Evolutionary conservation across 2,797 vertebrate genomes (phyloP).

Genomic region (Ficedula albicollis): DNA sequence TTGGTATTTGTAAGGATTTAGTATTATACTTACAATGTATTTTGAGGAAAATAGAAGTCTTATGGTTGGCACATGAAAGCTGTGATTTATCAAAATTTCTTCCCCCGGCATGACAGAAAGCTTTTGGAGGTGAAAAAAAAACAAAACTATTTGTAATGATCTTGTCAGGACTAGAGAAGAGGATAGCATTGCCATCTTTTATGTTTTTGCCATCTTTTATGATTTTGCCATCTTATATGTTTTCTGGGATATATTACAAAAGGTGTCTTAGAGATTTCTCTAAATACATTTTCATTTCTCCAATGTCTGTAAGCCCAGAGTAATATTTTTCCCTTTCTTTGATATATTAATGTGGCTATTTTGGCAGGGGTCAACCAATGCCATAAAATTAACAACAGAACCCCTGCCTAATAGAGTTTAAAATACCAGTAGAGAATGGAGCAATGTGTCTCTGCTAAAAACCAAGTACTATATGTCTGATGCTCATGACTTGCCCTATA

Average conservation of each 20-base stretch:
- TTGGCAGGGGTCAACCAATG: neutral
- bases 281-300: neutral
- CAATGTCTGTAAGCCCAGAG: neutral
- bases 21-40: slow-evolving; percentile 4
- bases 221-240: neutral
- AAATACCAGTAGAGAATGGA: neutral
- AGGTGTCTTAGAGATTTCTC: neutral
- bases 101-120: neutral
- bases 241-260: neutral
- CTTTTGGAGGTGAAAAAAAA: neutral
- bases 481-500: neutral
- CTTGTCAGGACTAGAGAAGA: neutral
- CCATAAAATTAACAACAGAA: neutral
- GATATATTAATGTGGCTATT: neutral
- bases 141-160: neutral
- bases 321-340: neutral
- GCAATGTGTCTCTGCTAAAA: neutral
- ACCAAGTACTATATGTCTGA: neutral
- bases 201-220: neutral
- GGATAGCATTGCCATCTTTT: neutral
- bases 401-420: neutral
- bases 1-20: slow-evolving; percentile 10
- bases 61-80: neutral
- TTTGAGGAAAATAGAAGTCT: slow-evolving; percentile 11
- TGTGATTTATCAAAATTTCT: slow-evolving; percentile 28